phyloP scores from a whole-genome alignment of 1,140 invertebrate genomes.

The Cardiocondyla obscurior region DNA sequence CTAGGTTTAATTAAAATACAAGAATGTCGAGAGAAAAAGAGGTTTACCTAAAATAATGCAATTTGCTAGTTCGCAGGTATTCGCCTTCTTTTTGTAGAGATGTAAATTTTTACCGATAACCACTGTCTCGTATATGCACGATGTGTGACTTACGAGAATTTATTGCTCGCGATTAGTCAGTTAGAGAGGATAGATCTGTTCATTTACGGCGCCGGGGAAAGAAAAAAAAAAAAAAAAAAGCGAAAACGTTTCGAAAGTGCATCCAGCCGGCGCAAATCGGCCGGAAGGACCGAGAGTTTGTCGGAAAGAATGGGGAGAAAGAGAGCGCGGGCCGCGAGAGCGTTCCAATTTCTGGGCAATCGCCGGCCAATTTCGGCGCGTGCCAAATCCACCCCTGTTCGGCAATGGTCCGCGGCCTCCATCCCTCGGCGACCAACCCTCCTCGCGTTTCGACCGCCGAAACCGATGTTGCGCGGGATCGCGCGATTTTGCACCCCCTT shows the following conservation, averaged over 20 bases:
- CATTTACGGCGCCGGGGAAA: background rate
- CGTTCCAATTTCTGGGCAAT: constrained; percentile 73
- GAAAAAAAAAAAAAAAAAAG: background rate
- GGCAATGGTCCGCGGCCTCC: constrained; percentile 43
- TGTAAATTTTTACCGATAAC: background rate
- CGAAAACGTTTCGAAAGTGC: constrained; percentile 37
- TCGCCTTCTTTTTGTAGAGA: background rate
- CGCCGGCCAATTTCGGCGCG: constrained; percentile 76
- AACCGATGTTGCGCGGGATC: constrained; percentile 67
- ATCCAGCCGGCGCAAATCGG: constrained; percentile 37
- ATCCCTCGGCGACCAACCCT: background rate
- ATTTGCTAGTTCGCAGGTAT: background rate
- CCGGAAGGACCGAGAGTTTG: constrained; percentile 43
- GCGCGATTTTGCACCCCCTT: constrained; percentile 56
- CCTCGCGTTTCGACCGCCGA: constrained; percentile 68
- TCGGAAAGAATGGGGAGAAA: constrained; percentile 42
- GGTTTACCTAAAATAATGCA: background rate
- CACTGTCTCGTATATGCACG: background rate
- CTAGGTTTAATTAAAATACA: background rate
- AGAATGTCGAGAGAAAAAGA: background rate
- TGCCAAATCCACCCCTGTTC: constrained; percentile 72
- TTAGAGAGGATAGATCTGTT: constrained; percentile 28
- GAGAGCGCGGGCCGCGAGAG: constrained; percentile 51
- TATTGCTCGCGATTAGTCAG: constrained; percentile 37
- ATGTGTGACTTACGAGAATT: constrained; percentile 4